These are phyloP conservation scores for Gyps fulvus DNA, from an alignment of 2,113 vertebrate species.

Conservation along the genomic window DNA sequence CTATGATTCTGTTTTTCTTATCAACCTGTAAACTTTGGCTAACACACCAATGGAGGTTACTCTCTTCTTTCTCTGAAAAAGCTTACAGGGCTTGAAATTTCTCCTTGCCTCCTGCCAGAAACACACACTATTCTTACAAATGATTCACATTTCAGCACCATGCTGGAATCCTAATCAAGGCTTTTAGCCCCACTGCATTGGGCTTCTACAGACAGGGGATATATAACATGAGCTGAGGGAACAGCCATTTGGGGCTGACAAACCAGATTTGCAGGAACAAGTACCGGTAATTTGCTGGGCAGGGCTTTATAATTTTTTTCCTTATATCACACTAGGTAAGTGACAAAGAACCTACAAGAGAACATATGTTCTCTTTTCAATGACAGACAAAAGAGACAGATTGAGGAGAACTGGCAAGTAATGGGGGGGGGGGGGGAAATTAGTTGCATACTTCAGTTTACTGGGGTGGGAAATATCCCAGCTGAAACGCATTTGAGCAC, in stretches of 20 bases:
- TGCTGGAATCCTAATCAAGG: neutral
- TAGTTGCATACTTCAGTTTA: neutral
- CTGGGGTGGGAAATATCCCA: neutral
- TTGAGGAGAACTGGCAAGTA: neutral
- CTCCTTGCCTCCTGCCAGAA: neutral
- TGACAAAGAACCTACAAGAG: neutral
- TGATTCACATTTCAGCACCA: neutral
- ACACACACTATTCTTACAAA: neutral
- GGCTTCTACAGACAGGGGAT: neutral
- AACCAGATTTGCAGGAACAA: neutral
- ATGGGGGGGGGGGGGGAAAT: neutral
- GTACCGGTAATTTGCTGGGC: neutral
- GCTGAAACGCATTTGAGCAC: neutral
- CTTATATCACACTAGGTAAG: neutral
- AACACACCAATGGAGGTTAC: neutral
- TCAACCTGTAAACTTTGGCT: neutral
- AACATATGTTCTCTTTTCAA: constrained; percentile 18
- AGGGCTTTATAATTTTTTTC: neutral
- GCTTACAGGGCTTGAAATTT: neutral
- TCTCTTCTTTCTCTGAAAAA: neutral
- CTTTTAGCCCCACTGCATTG: neutral
- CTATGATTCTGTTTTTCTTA: neutral
- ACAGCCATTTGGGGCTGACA: neutral
- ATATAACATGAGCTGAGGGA: neutral
- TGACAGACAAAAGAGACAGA: constrained; percentile 21